Conservation (phyloP, 2,113 vertebrate species). For the Tor tambroides region DNA sequence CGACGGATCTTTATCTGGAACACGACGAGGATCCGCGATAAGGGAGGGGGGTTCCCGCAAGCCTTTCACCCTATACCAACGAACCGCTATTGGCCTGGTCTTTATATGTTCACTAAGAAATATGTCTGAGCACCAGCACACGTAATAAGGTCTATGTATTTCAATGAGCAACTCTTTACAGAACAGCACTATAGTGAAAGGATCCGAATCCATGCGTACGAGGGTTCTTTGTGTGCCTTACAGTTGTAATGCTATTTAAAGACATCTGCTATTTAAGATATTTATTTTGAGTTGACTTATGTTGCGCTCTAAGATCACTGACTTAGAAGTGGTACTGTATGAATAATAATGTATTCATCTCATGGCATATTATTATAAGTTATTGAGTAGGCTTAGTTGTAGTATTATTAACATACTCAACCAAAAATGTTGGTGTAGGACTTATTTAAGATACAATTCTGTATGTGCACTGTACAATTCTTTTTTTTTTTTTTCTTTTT, state of each 20-base stretch:
- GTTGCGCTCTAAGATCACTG: conserved; percentile 90
- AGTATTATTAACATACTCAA: conserved; percentile 96
- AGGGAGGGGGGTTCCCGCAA: conserved; percentile 58
- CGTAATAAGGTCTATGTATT: conserved; percentile 63
- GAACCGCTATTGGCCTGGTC: conserved; percentile 22
- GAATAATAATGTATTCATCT: conserved; percentile 97
- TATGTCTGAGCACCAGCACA: conserved; percentile 47
- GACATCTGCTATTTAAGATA: conserved; percentile 84
- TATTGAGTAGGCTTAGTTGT: conserved; percentile 91
- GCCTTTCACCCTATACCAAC: conserved; percentile 73
- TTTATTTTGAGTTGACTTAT: conserved; percentile 96
- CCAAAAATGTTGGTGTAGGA: conserved; percentile 92
- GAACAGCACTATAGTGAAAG: conserved; percentile 76
- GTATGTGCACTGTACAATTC: conserved; percentile 95
- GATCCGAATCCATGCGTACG: conserved; percentile 62
- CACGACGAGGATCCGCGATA: conserved; percentile 57
- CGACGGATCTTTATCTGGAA: conserved; percentile 44
- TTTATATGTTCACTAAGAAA: conserved; percentile 46
- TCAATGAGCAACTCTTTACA: conserved; percentile 54
- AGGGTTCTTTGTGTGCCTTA: conserved; percentile 95
- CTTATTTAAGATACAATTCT: conserved; percentile 93
- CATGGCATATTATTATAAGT: conserved; percentile 91
- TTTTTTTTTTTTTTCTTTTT: conserved; percentile 64
- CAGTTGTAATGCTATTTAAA: conserved; percentile 95
- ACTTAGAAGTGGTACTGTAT: conserved; percentile 98